phyloP scores from a whole-genome alignment of 2,888 invertebrate species.

The Chironomus riparius region DNA sequence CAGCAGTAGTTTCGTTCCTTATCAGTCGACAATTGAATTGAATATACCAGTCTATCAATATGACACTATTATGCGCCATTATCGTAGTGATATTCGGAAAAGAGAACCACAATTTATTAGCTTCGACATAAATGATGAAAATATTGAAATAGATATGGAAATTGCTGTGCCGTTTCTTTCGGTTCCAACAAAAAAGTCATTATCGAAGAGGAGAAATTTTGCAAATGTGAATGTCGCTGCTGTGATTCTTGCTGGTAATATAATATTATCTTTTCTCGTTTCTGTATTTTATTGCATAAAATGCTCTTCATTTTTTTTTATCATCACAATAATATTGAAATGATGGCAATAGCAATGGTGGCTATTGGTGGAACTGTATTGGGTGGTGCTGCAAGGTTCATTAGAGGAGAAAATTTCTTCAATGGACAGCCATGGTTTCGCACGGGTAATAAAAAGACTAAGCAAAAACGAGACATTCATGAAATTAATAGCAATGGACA shows the following conservation, averaged over 20 bases:
- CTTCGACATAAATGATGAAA: constrained; percentile 6
- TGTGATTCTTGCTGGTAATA: neutral
- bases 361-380: neutral
- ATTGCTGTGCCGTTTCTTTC: constrained; percentile 1
- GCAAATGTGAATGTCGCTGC: constrained; percentile 13
- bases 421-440: constrained; percentile 1
- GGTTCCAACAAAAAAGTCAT: constrained; percentile 2
- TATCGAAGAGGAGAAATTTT: neutral
- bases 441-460: neutral
- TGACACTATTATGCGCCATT: constrained; percentile 2
- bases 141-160: constrained; percentile 20
- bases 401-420: constrained; percentile 4
- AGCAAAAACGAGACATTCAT: neutral
- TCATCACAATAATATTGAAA: neutral
- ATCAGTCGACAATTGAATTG: neutral
- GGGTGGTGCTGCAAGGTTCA: neutral
- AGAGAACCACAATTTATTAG: constrained; percentile 14
- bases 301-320: neutral
- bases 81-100: constrained; percentile 12
- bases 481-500: neutral
- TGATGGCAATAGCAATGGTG: neutral
- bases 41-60: neutral
- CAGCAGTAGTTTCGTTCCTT: neutral
- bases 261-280: neutral
- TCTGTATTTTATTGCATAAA: neutral